Evolutionary conservation across 1,140 invertebrate species (phyloP).

Genomic region (Drosophila ohnishii): DNA sequence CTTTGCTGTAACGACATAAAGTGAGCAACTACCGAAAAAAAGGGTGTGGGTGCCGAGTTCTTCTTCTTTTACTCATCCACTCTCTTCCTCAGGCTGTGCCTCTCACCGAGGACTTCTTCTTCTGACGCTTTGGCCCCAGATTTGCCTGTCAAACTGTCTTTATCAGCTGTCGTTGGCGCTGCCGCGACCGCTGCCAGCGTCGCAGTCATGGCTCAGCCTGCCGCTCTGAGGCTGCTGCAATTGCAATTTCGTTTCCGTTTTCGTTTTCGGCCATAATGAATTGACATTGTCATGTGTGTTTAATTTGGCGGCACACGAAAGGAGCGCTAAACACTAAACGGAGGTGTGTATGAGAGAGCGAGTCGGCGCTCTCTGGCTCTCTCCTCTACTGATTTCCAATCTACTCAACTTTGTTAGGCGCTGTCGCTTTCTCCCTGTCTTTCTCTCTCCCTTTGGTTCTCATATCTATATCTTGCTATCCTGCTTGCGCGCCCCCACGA

Average conservation of each 20-base stretch:
- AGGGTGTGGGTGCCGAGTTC: constrained; percentile 18
- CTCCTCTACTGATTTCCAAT: constrained; percentile 49
- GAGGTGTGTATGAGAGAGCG: constrained; percentile 7
- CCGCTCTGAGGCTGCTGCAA: constrained; percentile 17
- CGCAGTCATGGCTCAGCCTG: constrained; percentile 3
- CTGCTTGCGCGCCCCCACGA: constrained; percentile 43
- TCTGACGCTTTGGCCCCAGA: constrained; percentile 25
- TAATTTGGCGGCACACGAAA: constrained; percentile 47
- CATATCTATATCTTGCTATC: constrained; percentile 52
- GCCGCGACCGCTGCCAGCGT: constrained; percentile 5
- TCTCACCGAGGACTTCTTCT: not conserved
- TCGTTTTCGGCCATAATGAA: constrained; percentile 60
- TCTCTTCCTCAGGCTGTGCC: not conserved
- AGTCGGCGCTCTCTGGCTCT: constrained; percentile 32
- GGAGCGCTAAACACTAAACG: constrained; percentile 12
- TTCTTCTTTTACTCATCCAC: constrained; percentile 9
- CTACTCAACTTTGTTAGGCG: constrained; percentile 39
- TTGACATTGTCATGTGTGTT: constrained; percentile 60
- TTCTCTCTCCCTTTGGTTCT: not conserved
- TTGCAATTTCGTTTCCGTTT: constrained; percentile 37
- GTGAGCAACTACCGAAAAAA: constrained; percentile 10
- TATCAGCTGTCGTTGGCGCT: constrained; percentile 34
- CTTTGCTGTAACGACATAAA: constrained; percentile 7
- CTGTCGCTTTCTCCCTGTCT: constrained; percentile 15
- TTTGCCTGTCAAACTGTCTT: constrained; percentile 49